Conservation (phyloP, 2,888 invertebrate genomes). For the Seira ritae region DNA sequence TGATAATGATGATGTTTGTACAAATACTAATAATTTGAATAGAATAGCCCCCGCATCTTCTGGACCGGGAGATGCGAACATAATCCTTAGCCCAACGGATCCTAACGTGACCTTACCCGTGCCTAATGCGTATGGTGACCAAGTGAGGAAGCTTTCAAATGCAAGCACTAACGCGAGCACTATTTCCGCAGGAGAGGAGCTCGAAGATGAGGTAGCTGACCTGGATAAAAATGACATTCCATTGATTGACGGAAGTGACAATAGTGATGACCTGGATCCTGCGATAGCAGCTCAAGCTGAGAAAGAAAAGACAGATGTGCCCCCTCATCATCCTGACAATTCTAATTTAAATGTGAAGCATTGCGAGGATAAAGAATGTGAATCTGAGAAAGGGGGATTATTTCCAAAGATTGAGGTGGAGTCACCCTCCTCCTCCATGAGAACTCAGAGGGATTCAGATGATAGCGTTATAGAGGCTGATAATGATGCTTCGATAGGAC, state of each 20-base stretch:
- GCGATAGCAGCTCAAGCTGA: slow-evolving; percentile 48
- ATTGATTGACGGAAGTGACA: slow-evolving; percentile 48
- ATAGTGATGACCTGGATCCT: slow-evolving; percentile 36
- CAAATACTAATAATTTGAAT: slow-evolving; percentile 21
- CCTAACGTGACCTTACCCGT: slow-evolving; percentile 80
- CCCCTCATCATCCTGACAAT: slow-evolving; percentile 45
- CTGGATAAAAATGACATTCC: slow-evolving; percentile 56
- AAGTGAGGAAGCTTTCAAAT: slow-evolving; percentile 63
- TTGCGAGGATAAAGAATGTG: slow-evolving; percentile 39
- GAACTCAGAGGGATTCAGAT: slow-evolving; percentile 68
- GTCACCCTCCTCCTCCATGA: slow-evolving; percentile 70
- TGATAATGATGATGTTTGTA: slow-evolving; percentile 9
- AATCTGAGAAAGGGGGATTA: slow-evolving; percentile 22
- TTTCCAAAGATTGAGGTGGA: slow-evolving; percentile 72
- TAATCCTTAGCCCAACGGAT: slow-evolving; percentile 70
- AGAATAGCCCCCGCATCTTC: slow-evolving; percentile 23
- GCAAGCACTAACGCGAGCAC: slow-evolving; percentile 62
- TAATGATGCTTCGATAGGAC: slow-evolving; percentile 55
- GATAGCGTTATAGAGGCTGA: slow-evolving; percentile 60
- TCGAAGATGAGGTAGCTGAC: slow-evolving; percentile 63
- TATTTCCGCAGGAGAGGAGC: slow-evolving; percentile 54
- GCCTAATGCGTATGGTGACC: slow-evolving; percentile 84
- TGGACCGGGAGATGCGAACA: too few species aligned
- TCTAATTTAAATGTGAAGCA: slow-evolving; percentile 30
- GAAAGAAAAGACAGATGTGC: slow-evolving; percentile 31